These are phyloP conservation scores for Cochlearius cochlearius DNA, from an alignment of 2,113 vertebrate genomes.

Conservation along the genomic window DNA sequence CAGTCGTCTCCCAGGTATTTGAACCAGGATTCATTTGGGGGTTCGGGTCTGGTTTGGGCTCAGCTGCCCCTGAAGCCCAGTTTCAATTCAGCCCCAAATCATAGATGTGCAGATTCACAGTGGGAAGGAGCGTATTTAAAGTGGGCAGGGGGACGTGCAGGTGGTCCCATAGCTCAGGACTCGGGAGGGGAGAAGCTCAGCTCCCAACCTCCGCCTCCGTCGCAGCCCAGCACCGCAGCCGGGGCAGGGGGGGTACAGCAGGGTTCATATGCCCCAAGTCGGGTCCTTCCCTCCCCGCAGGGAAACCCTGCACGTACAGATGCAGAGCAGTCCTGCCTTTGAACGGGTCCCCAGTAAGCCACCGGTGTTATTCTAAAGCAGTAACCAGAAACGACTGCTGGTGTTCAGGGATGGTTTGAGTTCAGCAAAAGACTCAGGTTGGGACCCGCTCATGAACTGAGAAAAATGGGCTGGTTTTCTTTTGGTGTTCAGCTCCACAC, in stretches of 20 bases:
- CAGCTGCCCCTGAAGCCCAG: not conserved
- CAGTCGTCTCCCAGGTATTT: not conserved
- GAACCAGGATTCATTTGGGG: not conserved
- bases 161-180: not conserved
- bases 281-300: not conserved
- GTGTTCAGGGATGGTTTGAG: not conserved
- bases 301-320: not conserved
- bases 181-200: not conserved
- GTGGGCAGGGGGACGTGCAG: not conserved
- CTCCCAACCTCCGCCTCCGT: rapidly evolving
- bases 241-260: not conserved
- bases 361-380: not conserved
- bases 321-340: not conserved
- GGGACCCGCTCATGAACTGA: not conserved
- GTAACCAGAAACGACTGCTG: not conserved
- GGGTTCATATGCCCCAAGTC: rapidly evolving
- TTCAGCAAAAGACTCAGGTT: not conserved
- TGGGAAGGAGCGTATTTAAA: not conserved
- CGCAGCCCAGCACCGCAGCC: not conserved
- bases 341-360: not conserved
- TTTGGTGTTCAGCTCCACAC: not conserved
- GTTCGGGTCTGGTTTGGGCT: not conserved
- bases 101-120: not conserved
- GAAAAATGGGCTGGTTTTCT: not conserved
- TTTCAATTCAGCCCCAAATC: not conserved